Evolutionary conservation across 2,797 vertebrate species (phyloP).

Genomic region (Tauraco hartlaubi): DNA sequence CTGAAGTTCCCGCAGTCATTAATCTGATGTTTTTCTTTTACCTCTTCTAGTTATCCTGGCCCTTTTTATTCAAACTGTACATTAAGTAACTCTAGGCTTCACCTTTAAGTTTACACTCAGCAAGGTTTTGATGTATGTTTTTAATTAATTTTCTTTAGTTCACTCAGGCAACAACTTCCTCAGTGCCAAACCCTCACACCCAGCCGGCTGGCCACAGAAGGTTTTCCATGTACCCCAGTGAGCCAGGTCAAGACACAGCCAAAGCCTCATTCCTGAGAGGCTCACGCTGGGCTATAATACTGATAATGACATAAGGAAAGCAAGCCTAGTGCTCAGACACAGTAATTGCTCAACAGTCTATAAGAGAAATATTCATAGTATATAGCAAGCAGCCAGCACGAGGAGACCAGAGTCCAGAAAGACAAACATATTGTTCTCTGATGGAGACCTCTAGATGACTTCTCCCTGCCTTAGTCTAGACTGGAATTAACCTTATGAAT

Average conservation of each 20-base stretch:
- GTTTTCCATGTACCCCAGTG: not conserved
- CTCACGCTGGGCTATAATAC: not conserved
- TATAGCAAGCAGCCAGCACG: not conserved
- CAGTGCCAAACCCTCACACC: not conserved
- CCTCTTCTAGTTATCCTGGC: not conserved
- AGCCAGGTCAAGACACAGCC: slow-evolving; percentile 7
- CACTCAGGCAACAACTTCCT: not conserved
- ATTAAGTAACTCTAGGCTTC: not conserved
- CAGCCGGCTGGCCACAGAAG: not conserved
- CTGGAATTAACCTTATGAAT: slow-evolving; percentile 50
- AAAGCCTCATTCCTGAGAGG: not conserved
- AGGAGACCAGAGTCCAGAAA: not conserved
- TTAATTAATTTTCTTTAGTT: not conserved
- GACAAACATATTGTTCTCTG: not conserved
- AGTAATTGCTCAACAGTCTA: not conserved
- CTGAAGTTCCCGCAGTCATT: not conserved
- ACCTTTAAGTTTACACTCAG: not conserved
- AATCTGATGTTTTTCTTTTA: not conserved
- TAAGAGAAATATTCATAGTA: not conserved
- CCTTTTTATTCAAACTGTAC: not conserved
- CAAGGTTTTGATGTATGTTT: not conserved
- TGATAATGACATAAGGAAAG: not conserved
- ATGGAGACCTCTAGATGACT: slow-evolving; percentile 2
- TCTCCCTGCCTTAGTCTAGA: not conserved
- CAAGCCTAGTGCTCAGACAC: not conserved